phyloP scores from a whole-genome alignment of 1,140 invertebrate species.

The Hyphantria cunea region DNA sequence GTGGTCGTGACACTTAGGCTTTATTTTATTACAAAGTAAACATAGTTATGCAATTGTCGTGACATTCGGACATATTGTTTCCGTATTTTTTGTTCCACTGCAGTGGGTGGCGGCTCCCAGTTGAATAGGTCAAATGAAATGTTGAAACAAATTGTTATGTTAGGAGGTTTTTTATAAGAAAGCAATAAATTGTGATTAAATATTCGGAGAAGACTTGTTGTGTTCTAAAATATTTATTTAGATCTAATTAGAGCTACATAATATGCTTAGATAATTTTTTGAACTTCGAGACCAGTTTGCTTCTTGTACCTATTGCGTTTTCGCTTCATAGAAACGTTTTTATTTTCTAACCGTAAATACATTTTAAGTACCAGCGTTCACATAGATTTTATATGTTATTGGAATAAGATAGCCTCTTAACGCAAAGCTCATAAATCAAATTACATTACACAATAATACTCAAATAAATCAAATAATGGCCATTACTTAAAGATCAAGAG shows the following conservation, averaged over 20 bases:
- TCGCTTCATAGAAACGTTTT: no score
- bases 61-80: conserved; percentile 16
- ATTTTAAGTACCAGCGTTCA: conserved; percentile 3
- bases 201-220: no score
- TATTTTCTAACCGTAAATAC: conserved; percentile 5
- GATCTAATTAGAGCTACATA: no score
- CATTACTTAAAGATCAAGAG: conserved; percentile 37
- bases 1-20: conserved; percentile 17
- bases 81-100: conserved; percentile 17
- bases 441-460: conserved; percentile 22
- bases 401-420: conserved; percentile 9
- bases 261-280: no score
- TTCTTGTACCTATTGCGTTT: no score
- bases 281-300: no score
- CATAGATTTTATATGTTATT: conserved; percentile 10
- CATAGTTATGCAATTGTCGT: conserved; percentile 23
- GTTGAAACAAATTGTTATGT: neutral
- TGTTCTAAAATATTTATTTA: no score
- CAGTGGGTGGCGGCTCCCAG: conserved; percentile 14
- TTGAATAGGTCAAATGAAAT: conserved; percentile 6
- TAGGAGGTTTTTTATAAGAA: neutral
- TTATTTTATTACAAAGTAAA: conserved; percentile 19
- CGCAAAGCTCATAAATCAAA: conserved; percentile 20
- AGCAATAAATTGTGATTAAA: neutral
- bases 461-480: conserved; percentile 35